These are phyloP conservation scores for Vicugna pacos DNA, from an alignment of 2,113 vertebrate species.

Conservation along the genomic window DNA sequence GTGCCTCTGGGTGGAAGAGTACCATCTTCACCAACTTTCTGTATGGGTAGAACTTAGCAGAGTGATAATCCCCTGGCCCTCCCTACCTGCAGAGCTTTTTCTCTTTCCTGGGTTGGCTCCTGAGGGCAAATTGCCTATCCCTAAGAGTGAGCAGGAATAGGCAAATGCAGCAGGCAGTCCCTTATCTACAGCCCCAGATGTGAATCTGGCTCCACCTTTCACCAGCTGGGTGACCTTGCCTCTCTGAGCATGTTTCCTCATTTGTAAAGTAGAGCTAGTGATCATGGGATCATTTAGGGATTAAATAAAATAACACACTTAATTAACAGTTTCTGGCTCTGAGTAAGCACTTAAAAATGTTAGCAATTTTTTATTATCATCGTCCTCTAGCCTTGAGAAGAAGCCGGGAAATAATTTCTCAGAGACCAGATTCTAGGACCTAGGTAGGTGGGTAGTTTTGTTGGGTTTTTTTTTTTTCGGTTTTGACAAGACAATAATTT, in stretches of 20 bases:
- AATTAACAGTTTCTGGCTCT: conserved; percentile 55
- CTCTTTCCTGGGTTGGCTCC: conserved; percentile 11
- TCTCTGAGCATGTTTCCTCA: conserved; percentile 17
- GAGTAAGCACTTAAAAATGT: conserved; percentile 50
- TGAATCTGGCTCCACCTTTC: neutral
- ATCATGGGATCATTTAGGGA: conserved; percentile 37
- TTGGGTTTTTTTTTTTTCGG: conserved; percentile 51
- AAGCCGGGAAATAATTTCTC: conserved; percentile 34
- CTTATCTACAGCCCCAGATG: neutral
- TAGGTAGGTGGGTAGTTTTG: conserved; percentile 52
- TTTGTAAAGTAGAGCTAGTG: conserved; percentile 20
- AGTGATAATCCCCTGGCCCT: neutral
- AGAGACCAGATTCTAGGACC: conserved; percentile 47
- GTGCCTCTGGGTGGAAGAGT: neutral
- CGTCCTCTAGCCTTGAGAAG: conserved; percentile 37
- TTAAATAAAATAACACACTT: conserved; percentile 39
- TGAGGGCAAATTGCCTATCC: neutral
- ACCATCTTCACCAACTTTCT: neutral
- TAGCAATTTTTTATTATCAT: conserved; percentile 61
- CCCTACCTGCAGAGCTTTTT: neutral
- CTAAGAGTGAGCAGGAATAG: neutral
- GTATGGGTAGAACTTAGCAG: neutral
- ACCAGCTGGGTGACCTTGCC: neutral
- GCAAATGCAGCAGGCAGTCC: too few relatives aligned
- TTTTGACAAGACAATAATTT: conserved; percentile 76